phyloP scores from a whole-genome alignment of 1,140 invertebrate genomes.

The Trichomalopsis sarcophagae region DNA sequence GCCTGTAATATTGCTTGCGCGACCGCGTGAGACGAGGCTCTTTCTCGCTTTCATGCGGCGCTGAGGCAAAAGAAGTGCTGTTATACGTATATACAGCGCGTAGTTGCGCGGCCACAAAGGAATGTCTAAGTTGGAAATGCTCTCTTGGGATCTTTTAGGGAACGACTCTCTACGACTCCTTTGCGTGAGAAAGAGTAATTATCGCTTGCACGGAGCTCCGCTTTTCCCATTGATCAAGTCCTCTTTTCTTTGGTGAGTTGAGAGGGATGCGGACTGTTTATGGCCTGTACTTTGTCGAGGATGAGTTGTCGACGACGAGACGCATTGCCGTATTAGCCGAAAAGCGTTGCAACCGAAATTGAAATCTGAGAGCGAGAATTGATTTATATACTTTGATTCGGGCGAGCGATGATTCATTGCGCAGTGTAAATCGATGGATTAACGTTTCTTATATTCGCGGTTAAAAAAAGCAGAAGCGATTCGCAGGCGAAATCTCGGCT shows the following conservation, averaged over 20 bases:
- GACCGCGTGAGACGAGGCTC: conserved; percentile 3
- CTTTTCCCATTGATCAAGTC: not conserved
- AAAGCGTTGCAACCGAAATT: not conserved
- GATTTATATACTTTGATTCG: not conserved
- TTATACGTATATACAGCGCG: not conserved
- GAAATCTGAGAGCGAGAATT: too few relatives aligned
- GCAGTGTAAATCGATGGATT: too few relatives aligned
- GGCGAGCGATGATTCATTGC: too few relatives aligned
- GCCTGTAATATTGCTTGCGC: conserved; percentile 10
- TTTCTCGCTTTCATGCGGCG: not conserved
- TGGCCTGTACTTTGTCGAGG: not conserved
- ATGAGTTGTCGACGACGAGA: not conserved
- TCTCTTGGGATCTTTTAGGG: not conserved
- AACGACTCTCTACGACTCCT: conserved; percentile 2
- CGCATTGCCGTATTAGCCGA: not conserved
- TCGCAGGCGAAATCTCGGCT: not conserved
- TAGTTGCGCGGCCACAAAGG: conserved; percentile 26
- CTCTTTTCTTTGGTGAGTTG: not conserved
- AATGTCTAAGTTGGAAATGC: conserved; percentile 15
- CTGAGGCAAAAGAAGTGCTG: not conserved
- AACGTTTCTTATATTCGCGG: too few relatives aligned
- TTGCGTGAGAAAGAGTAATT: conserved; percentile 32
- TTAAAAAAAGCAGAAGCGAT: too few relatives aligned
- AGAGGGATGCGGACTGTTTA: not conserved
- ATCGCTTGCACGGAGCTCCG: not conserved